phyloP scores from a whole-genome alignment of 2,113 vertebrate species.

The Sinocyclocheilus maitianheensis region DNA sequence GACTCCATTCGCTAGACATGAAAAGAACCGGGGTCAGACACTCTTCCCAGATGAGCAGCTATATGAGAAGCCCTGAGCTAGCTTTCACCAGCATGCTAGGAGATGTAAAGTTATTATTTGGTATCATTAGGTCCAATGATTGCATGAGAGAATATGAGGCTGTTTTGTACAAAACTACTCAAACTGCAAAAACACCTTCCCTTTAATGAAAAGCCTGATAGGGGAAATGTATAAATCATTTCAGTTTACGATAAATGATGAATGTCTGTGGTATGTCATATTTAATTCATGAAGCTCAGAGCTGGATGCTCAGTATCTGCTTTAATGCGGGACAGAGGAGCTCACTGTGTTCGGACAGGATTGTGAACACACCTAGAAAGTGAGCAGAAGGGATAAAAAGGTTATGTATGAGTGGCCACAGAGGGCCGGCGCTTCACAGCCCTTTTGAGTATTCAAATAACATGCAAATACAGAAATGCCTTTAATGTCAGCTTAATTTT shows the following conservation, averaged over 20 bases:
- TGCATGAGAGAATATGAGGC: no score
- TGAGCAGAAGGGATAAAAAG: conserved; percentile 69
- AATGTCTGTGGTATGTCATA: background rate
- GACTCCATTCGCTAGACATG: background rate
- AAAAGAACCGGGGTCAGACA: no score
- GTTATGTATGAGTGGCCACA: conserved; percentile 35
- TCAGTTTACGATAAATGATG: background rate
- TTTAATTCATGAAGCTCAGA: background rate
- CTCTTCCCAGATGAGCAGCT: no score
- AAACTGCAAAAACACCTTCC: no score
- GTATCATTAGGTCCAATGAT: no score
- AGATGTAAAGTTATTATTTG: no score
- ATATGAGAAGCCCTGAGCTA: no score
- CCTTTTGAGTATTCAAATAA: conserved; percentile 22
- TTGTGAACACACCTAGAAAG: conserved; percentile 72
- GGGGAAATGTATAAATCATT: background rate
- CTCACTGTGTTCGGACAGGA: conserved; percentile 74
- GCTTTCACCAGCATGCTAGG: no score
- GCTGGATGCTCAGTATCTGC: conserved; percentile 1
- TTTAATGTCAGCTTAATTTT: background rate
- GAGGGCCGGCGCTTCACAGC: background rate
- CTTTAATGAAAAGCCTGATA: background rate
- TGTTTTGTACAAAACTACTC: no score
- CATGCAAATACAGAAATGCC: background rate
- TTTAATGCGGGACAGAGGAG: conserved; percentile 6